phyloP scores from a whole-genome alignment of 2,113 vertebrate species.

The Tychaedon coryphoeus region DNA sequence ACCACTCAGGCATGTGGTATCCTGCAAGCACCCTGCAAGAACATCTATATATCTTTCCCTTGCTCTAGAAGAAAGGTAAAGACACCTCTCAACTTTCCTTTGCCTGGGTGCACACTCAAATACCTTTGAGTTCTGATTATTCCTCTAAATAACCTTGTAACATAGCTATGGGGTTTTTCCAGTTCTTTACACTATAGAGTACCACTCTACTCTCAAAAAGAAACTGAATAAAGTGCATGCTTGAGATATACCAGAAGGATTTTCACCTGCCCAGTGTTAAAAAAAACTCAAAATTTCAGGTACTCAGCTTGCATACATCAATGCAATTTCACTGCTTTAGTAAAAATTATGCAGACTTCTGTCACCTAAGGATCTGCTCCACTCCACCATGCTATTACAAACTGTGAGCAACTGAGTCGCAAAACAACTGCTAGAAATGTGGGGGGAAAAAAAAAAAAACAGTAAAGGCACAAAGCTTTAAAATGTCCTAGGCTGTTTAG shows the following conservation, averaged over 20 bases:
- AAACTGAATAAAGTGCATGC: background rate
- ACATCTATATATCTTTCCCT: background rate
- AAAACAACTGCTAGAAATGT: background rate
- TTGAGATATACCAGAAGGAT: background rate
- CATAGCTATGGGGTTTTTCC: background rate
- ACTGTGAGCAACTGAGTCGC: fast-evolving
- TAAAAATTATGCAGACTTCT: background rate
- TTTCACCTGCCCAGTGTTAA: background rate
- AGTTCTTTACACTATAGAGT: background rate
- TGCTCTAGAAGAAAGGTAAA: background rate
- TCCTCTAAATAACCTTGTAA: background rate
- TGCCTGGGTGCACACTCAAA: background rate
- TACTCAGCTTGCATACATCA: background rate
- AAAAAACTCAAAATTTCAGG: background rate
- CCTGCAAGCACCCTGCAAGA: background rate
- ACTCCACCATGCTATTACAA: background rate
- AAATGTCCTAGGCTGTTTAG: background rate
- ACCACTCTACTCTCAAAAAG: background rate
- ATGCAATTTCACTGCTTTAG: background rate
- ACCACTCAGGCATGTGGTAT: background rate
- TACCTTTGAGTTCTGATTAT: background rate
- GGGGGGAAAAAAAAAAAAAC: background rate
- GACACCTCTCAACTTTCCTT: background rate
- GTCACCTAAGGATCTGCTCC: background rate
- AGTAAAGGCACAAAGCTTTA: background rate